These are phyloP conservation scores for Syngnathus typhle DNA, from an alignment of 2,113 vertebrate genomes.

Conservation along the genomic window DNA sequence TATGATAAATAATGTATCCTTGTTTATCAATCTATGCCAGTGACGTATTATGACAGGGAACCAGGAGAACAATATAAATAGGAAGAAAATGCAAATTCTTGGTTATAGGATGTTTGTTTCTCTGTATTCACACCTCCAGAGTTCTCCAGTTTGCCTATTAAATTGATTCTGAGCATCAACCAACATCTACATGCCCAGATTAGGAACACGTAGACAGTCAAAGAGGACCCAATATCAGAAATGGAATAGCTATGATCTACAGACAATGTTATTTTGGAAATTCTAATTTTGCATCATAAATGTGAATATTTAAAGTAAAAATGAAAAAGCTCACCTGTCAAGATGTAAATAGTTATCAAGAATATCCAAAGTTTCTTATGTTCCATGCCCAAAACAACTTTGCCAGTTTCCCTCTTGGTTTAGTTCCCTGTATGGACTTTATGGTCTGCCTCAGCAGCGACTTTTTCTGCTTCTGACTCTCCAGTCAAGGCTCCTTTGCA, in stretches of 20 bases:
- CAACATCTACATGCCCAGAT: not conserved
- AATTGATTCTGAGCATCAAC: not conserved
- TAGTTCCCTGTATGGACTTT: slow-evolving; percentile 36
- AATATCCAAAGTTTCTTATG: slow-evolving; percentile 52
- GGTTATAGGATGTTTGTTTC: not conserved
- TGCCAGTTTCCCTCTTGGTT: slow-evolving; percentile 48
- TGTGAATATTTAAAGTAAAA: not conserved
- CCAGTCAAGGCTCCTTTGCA: not conserved
- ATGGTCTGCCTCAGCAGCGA: not conserved
- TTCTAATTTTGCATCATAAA: not conserved
- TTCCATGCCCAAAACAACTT: slow-evolving; percentile 52
- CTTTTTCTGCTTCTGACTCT: slow-evolving; percentile 1
- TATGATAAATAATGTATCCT: too few relatives aligned
- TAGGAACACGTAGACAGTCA: not conserved
- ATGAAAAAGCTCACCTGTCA: slow-evolving; percentile 44
- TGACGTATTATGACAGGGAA: too few relatives aligned
- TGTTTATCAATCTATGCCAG: too few relatives aligned
- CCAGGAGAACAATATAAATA: not conserved
- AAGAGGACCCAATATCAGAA: not conserved
- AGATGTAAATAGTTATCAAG: slow-evolving; percentile 50
- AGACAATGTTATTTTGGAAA: too few relatives aligned
- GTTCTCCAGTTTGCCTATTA: not conserved
- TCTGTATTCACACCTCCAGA: not conserved
- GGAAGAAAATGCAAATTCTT: not conserved
- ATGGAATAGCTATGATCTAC: too few relatives aligned